Evolutionary conservation across 2,113 vertebrate species (phyloP), one percentile per base, ranked within the genome.

Genomic region (Silurus meridionalis): DNA sequence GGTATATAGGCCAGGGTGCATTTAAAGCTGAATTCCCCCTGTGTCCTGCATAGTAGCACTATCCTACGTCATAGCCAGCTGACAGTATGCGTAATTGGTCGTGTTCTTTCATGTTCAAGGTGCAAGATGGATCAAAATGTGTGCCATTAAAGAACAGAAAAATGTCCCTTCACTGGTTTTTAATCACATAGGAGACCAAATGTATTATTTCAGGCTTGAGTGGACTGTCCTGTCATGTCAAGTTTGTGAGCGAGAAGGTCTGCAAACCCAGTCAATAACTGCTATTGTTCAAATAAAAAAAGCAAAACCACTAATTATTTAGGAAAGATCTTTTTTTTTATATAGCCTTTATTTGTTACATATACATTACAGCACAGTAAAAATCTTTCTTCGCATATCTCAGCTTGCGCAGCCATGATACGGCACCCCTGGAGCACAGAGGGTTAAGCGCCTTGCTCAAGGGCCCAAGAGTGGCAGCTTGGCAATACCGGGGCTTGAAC

Each of bases 1-100:
- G 89, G 88, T 92, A 93, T 91, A 89, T 93, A 85, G 92, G 91
- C 90, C 93, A 93, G 52, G 23, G 88, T 91, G 72, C 90, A 88
- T 90, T 86, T 85, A 88, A 86, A 85, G 87, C 52, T 72, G 79
- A 11, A 82, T 87, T 82, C 82, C 88, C 87, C 83, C 90, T 10
- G 78, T 23, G 58, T 48, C 28, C 28, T 60, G 17, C 19, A 10
- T 61, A 61, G 78, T 80, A 83, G 86, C 84, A 37, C 55, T 48
- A 6, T 90, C 55, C 64, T 87, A 86, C 63, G 57, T 61, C 61
- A 83, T 55, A 82, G 89, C 81, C 81, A 87, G 52, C 52, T 46
- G 64, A 53, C 80, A 85, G 80, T 84, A 50, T 28, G 23, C 87
- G 88, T 89, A 72, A 85, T 82, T 57, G 86, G 75, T 78, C 88